Percentiles rank a stretch among this genome's conserved stretches.
Conservation (phyloP, 2,888 invertebrate species). For the Mellilla xanthometata region DNA sequence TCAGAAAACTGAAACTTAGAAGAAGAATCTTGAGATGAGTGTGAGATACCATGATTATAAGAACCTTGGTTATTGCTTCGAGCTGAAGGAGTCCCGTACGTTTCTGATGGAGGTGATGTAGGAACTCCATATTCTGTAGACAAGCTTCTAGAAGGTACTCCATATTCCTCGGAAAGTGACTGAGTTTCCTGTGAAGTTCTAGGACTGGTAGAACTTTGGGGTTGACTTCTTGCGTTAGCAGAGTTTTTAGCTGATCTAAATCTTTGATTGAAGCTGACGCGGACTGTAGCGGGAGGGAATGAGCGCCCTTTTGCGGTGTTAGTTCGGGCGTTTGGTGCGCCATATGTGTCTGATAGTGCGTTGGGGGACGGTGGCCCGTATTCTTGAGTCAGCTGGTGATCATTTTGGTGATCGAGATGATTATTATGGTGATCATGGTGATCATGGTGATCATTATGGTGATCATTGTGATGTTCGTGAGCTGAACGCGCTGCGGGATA, state of each 20-base stretch:
- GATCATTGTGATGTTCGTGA: too few relatives aligned
- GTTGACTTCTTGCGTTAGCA: constrained; percentile 7
- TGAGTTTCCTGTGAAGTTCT: constrained; percentile 30
- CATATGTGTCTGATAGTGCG: constrained; percentile 42
- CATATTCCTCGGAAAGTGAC: constrained; percentile 37
- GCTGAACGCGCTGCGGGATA: constrained; percentile 51
- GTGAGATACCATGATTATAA: not conserved
- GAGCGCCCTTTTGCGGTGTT: constrained; percentile 5
- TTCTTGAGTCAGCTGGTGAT: constrained; percentile 42
- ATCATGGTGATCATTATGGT: constrained; percentile 28
- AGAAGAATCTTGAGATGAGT: constrained; percentile 5
- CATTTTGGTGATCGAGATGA: constrained; percentile 22
- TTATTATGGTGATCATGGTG: constrained; percentile 25
- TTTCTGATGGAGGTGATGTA: constrained; percentile 37
- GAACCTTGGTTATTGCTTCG: constrained; percentile 11
- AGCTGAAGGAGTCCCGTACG: constrained; percentile 47
- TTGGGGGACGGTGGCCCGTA: constrained; percentile 49
- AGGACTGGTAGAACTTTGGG: constrained; percentile 43
- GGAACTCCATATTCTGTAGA: constrained; percentile 24
- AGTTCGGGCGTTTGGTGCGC: constrained; percentile 14
- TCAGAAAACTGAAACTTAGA: constrained; percentile 1
- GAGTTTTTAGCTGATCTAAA: constrained; percentile 12
- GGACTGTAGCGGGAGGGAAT: constrained; percentile 24
- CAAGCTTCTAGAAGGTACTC: constrained; percentile 17
- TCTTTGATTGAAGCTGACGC: constrained; percentile 19